Percentiles rank a stretch among this genome's conserved stretches.
These are phyloP conservation scores for Crematogaster levior DNA, from an alignment of 2,888 invertebrate genomes.

Conservation along the genomic window DNA sequence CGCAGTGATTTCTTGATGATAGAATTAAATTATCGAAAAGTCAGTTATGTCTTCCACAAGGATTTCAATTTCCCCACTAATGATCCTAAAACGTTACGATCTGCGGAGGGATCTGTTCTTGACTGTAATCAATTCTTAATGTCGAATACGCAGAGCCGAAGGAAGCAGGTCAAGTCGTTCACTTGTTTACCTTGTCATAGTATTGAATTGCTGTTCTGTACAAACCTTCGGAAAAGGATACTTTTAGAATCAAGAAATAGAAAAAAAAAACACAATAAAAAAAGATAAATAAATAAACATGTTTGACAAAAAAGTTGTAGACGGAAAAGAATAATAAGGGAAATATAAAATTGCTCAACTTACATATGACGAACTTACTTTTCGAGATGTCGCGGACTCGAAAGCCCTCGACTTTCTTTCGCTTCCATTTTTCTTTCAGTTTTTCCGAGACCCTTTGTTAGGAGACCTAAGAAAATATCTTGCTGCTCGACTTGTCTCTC, in stretches of 20 bases:
- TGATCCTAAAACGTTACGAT: not conserved
- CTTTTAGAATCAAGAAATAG: not conserved
- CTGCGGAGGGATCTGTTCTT: not conserved
- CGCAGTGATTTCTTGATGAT: not conserved
- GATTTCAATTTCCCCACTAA: constrained; percentile 2
- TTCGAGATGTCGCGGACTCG: not conserved
- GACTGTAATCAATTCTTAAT: not conserved
- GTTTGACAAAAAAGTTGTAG: no score
- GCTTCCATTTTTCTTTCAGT: not conserved
- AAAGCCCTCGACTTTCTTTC: not conserved
- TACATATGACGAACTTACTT: not conserved
- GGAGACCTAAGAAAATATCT: constrained; percentile 17
- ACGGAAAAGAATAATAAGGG: not conserved
- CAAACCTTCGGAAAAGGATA: not conserved
- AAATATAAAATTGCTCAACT: not conserved
- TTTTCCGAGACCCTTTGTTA: constrained; percentile 29
- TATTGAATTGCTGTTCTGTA: not conserved
- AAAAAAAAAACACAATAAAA: not conserved
- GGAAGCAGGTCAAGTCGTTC: constrained; percentile 2
- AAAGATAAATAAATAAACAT: not conserved
- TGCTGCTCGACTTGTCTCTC: constrained; percentile 11
- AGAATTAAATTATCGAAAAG: constrained; percentile 9
- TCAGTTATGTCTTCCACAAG: not conserved
- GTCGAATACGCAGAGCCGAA: not conserved
- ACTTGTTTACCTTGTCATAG: constrained; percentile 4